Evolutionary conservation across 2,888 invertebrate species (phyloP), one percentile per base, ranked within the genome.

Genomic region (Latheticus oryzae): DNA sequence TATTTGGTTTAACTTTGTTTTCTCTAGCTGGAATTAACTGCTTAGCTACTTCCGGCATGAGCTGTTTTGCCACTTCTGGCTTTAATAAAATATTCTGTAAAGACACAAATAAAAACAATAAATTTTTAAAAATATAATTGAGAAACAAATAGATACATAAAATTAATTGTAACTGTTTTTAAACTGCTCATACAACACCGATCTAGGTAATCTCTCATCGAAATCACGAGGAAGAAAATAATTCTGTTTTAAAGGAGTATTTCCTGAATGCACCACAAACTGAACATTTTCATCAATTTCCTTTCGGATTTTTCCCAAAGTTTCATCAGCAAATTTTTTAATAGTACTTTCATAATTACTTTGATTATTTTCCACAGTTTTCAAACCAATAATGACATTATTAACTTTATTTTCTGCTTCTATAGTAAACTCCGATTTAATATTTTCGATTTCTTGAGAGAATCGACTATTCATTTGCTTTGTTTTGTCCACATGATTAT

Each of bases 21-120:
- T 38, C 21, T 12, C 11, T 9, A n/a, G 11, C 19, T 5, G 37
- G 50, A n/a, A 38, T 28, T 9, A 38, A 17, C 15, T 50, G 50
- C 17, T 50, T 50, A 5, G 35, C 38, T 28, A 50, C 50, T 17
- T 45, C 53, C 7, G 73, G 68, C 57, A 72, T 62, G 12, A 77
- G 63, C 52, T 78, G 75, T 58, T 79, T 78, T 2, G 77, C 76
- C 12, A 78, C 78, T 68, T 78, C 78, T 2, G 78, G 77, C 66
- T 78, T 78, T 43, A 78, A 64, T 8, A 78, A 66, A 38, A 78
- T 70, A 64, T 78, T 78, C 76, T 78, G 61, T 15, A 70, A 70
- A 32, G 38, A 63, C n/a, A n/a, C n/a, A 8, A 11, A 19, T 53
- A 24, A 21, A 59, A 62, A 12, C 52, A 21, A 59, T 13, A 30